A percentile compares a stretch with the other conserved stretches of the same genome.
phyloP scores from a whole-genome alignment of 2,888 invertebrate species.

The Monochamus alternatus region DNA sequence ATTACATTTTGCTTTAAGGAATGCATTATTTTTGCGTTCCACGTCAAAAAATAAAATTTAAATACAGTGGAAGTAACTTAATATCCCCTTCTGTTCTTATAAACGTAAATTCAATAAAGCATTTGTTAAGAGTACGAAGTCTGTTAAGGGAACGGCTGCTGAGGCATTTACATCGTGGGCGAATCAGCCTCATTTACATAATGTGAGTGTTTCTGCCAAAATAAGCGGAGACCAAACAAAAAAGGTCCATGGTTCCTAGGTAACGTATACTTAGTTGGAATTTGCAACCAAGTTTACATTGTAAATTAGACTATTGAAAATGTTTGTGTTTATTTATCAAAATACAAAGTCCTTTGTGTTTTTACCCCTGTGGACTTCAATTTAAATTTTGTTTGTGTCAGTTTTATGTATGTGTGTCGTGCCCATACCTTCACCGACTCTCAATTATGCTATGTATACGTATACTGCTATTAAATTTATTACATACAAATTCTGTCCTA shows the following conservation, averaged over 20 bases:
- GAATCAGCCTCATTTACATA: constrained; percentile 49
- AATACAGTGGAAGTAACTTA: constrained; percentile 23
- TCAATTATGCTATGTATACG: no score
- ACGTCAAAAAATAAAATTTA: constrained; percentile 17
- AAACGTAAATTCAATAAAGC: constrained; percentile 40
- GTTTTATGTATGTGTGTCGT: no score
- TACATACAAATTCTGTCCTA: no score
- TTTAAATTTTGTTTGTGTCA: no score
- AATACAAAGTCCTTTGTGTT: no score
- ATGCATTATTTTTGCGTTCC: background rate
- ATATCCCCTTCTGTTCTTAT: constrained; percentile 24
- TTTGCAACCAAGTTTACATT: background rate
- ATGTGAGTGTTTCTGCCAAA: constrained; percentile 50
- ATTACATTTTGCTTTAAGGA: background rate
- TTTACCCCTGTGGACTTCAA: no score
- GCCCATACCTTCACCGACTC: no score
- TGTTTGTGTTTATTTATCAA: no score
- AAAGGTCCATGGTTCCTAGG: constrained; percentile 35
- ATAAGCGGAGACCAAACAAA: constrained; percentile 49
- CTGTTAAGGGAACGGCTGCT: constrained; percentile 43
- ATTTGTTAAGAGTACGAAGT: constrained; percentile 45
- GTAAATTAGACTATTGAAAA: background rate
- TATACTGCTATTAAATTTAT: no score
- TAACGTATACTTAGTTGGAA: constrained; percentile 3
- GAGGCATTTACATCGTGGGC: constrained; percentile 47